Conservation (phyloP, 2,113 vertebrate genomes). For the Leucoraja erinaceus region DNA sequence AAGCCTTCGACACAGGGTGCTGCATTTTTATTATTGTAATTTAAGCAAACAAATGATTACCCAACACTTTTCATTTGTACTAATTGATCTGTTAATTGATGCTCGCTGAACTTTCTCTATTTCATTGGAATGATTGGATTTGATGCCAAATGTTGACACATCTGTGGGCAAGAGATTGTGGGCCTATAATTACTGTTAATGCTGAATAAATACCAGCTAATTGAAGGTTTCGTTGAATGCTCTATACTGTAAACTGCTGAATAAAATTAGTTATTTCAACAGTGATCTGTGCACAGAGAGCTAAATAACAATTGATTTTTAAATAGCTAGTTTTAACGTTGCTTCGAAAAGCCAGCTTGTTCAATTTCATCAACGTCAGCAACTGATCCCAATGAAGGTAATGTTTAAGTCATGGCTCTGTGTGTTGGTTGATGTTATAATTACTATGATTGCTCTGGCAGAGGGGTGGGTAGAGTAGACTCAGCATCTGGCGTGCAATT, state of each 20-base stretch:
- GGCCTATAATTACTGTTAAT: slow-evolving; percentile 86
- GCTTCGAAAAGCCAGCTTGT: slow-evolving; percentile 3
- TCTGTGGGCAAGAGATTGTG: slow-evolving; percentile 83
- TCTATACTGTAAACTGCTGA: not conserved
- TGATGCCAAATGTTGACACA: slow-evolving; percentile 82
- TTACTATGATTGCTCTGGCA: not conserved
- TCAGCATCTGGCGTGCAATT: not conserved
- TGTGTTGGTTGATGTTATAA: not conserved
- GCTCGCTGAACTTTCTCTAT: slow-evolving; percentile 82
- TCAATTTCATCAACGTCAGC: not conserved
- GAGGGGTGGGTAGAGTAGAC: not conserved
- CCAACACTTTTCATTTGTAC: slow-evolving; percentile 69
- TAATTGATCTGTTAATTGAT: slow-evolving; percentile 80
- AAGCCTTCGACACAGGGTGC: slow-evolving; percentile 17
- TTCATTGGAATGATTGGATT: slow-evolving; percentile 81
- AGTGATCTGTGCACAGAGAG: not conserved
- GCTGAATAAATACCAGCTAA: slow-evolving; percentile 95
- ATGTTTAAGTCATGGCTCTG: not conserved
- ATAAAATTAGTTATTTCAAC: slow-evolving; percentile 34
- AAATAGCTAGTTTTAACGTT: not conserved
- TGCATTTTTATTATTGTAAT: slow-evolving; percentile 32
- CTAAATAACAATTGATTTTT: not conserved
- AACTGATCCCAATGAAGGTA: not conserved
- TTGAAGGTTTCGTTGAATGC: slow-evolving; percentile 57
- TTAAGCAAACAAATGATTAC: slow-evolving; percentile 67